Evolutionary conservation across 2,797 vertebrate genomes (phyloP), one percentile per base, ranked within the genome.

Genomic region (Zonotrichia albicollis): DNA sequence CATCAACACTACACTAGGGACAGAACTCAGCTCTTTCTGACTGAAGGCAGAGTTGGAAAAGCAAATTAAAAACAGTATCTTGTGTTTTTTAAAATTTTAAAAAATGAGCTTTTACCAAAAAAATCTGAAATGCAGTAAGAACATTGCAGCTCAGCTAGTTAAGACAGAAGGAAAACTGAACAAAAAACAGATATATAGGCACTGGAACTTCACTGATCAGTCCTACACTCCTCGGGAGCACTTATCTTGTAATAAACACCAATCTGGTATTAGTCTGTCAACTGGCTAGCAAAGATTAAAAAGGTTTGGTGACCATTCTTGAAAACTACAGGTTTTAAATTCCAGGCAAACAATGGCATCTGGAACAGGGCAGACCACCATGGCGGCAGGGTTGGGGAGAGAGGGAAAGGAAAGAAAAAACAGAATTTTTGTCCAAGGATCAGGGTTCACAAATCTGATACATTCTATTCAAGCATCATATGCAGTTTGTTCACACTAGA

Each of bases 351-450:
- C 27, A 72, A 72, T 21, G 3, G 19, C 17, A 70, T 21, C 15
- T 89, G 29, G 17, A 89, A 90, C 11, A 84, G 11, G n/a, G 10
- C 58, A 68, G 54, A 62, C 38, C 17, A 67, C 14, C 34, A 18
- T 0, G 1, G 13, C 4, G 21, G 32, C 32, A 32, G 27, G 5
- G 55, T 8, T 3, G 22, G 14, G 15, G n/a, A 6, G 5, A 55
- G 11, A 38, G 9, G 2, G 16, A 17, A 7, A 38, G 2, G 6
- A 32, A 55, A 42, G 11, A n/a, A 67, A 68, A 61, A 53, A 45
- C 4, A 38, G n/a, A 58, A n/a, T 40, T 89, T 90, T 68, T 54
- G 38, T 72, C 30, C 50, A 86, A 81, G 70, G 20, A 75, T 53
- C 36, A 48, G 9, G 16, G 4, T 48, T 90, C 65, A 82, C 18